These are phyloP conservation scores for Apteryx owenii DNA, from an alignment of 2,113 vertebrate genomes.

Conservation along the genomic window DNA sequence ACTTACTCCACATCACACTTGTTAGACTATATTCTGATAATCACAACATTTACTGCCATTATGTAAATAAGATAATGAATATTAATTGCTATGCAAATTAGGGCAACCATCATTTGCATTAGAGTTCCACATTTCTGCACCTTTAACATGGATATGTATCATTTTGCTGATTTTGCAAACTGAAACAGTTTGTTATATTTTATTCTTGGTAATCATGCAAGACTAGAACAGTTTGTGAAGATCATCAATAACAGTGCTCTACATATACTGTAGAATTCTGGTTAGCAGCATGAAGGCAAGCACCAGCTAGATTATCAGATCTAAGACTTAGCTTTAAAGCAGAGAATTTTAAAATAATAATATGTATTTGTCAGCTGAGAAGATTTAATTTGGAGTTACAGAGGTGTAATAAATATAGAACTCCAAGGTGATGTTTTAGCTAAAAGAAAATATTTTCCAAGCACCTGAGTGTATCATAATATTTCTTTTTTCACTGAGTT, in stretches of 20 bases:
- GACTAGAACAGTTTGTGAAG: background rate
- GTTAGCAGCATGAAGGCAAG: background rate
- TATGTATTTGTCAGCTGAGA: background rate
- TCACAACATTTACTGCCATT: background rate
- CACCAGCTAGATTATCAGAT: background rate
- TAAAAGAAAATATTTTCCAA: background rate
- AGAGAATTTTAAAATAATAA: background rate
- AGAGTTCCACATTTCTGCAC: background rate
- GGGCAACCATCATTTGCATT: fast-evolving
- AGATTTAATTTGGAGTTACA: slow-evolving; percentile 12
- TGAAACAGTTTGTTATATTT: background rate
- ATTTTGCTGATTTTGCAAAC: background rate
- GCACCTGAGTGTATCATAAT: background rate
- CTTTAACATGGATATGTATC: background rate
- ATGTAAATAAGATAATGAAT: background rate
- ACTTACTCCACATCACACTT: background rate
- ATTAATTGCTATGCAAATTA: background rate
- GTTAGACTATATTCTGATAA: background rate
- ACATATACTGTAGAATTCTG: background rate
- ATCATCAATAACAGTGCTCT: background rate
- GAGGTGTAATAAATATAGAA: background rate
- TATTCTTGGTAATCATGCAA: background rate
- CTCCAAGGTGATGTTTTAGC: background rate
- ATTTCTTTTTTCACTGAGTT: background rate
- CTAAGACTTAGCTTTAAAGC: background rate